Conservation (phyloP, 2,113 vertebrate genomes). For the Prolemur simus region DNA sequence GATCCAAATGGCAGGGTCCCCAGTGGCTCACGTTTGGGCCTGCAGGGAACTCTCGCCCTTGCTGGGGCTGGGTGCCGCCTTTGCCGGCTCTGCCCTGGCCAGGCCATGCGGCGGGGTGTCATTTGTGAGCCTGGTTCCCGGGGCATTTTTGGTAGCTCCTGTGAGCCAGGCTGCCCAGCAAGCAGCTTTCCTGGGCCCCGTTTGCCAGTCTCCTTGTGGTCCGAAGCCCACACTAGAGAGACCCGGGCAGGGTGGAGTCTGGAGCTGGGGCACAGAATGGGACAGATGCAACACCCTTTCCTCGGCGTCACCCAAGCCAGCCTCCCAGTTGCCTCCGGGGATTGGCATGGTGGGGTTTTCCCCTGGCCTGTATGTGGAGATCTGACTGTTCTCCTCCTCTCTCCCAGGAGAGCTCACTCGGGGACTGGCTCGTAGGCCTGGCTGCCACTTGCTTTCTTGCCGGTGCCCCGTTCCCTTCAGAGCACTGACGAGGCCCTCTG, state of each 20-base stretch:
- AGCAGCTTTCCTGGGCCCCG: not conserved
- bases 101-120: not conserved
- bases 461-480: not conserved
- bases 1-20: not conserved
- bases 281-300: not conserved
- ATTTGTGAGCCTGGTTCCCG: not conserved
- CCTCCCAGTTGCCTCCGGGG: not conserved
- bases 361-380: not conserved
- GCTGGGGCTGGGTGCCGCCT: not conserved
- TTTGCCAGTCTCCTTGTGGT: not conserved
- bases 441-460: not conserved
- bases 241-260: not conserved
- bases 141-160: not conserved
- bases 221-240: not conserved
- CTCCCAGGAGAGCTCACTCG: not conserved
- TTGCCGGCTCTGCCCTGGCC: not conserved
- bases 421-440: not conserved
- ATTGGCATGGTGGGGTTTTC: not conserved
- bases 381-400: not conserved
- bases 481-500: not conserved
- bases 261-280: accelerated
- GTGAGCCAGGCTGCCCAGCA: not conserved
- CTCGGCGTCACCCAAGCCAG: accelerated
- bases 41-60: not conserved
- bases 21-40: not conserved